Evolutionary conservation across 2,113 vertebrate genomes (phyloP), one percentile per base, ranked within the genome.

Genomic region (Poicephalus gulielmi): DNA sequence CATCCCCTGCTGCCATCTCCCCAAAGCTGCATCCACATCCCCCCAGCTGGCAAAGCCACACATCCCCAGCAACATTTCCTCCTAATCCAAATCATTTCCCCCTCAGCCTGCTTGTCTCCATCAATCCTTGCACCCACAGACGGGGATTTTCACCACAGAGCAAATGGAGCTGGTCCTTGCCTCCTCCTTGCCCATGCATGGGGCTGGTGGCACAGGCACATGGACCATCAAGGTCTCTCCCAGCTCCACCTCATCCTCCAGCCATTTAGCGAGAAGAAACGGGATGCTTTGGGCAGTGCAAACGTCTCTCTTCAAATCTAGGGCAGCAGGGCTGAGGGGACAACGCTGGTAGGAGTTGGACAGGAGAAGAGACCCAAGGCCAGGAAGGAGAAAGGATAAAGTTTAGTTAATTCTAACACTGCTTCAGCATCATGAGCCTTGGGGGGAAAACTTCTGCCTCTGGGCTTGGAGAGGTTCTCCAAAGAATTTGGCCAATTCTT

Each of bases 291-390:
- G 62, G 24, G 62, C 60, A 63, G 37, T 63, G 78, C 27, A 31
- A 55, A 47, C 6, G 0, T 22, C 43, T 23, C 63, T 35, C 20
- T 11, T 59, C 3, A 1, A n/a, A 78, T 6, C 23, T 60, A 13
- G 27, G 31, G 22, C 55, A 59, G n/a, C 5, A 22, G 28, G 30
- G 24, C 7, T 33, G 49, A 35, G 41, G 46, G 31, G 19, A 10
- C 30, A 74, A 0, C 0, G 0, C 63, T 53, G 39, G 24, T 5
- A 4, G 35, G 33, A 75, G 6, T 7, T 43, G 27, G 50, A 39
- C 44, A 46, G 47, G n/a, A 52, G 62, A 84, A 73, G 24, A 39
- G 33, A 46, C 10, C 5, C 35, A 39, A 47, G 66, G 11, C 24
- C 16, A 31, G 25, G 67, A 33, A 73, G 64, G 16, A 19, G 17